Evolutionary conservation across 2,113 vertebrate genomes (phyloP).

Genomic region (Columbina picui): DNA sequence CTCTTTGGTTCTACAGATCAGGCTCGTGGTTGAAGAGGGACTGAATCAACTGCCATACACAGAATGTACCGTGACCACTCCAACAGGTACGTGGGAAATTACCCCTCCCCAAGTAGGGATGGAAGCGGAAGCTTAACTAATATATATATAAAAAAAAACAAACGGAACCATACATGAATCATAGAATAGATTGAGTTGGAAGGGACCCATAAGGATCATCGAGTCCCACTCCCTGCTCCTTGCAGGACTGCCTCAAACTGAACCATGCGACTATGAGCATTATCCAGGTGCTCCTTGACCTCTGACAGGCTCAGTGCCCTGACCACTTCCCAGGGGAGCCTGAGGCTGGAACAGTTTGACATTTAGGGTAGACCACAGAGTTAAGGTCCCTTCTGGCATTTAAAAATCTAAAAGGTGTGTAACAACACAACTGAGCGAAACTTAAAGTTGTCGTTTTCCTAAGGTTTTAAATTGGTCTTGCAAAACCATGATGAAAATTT

Average conservation of each 20-base stretch:
- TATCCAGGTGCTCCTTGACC: background rate
- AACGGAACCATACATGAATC: background rate
- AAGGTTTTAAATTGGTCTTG: background rate
- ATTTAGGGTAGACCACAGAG: background rate
- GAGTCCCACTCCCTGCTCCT: background rate
- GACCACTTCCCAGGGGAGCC: background rate
- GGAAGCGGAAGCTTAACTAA: background rate
- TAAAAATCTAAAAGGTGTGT: background rate
- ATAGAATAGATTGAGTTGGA: background rate
- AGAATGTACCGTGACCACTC: conserved; percentile 95
- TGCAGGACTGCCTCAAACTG: background rate
- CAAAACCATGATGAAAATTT: background rate
- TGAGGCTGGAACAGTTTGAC: background rate
- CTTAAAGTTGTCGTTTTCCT: background rate
- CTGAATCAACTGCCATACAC: conserved; percentile 96
- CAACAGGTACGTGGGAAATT: conserved; percentile 83
- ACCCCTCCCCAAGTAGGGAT: background rate
- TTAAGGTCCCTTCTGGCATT: background rate
- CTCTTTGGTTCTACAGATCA: conserved; percentile 82
- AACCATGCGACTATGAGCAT: too few species aligned
- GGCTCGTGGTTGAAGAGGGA: conserved; percentile 97
- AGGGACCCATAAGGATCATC: background rate
- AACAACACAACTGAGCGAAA: background rate
- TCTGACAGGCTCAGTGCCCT: background rate
- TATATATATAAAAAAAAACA: too few species aligned